A percentile compares a stretch with the other conserved stretches of the same genome.
Conservation (phyloP, 2,888 invertebrate genomes). For the Pasiphila rectangulata region DNA sequence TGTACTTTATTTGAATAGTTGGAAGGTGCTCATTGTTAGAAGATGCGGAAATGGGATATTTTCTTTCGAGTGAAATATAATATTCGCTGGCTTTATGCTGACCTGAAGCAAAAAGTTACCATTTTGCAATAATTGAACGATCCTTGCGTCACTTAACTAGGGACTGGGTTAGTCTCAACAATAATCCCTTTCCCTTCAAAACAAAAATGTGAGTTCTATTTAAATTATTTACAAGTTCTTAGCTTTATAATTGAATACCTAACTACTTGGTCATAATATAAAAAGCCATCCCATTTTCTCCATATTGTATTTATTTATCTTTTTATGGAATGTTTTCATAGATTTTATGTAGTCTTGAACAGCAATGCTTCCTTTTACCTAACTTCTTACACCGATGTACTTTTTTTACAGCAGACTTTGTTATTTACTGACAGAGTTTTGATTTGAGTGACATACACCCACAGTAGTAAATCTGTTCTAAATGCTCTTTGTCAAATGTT, state of each 20-base stretch:
- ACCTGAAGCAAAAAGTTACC: conserved; percentile 66
- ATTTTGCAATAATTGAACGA: conserved; percentile 55
- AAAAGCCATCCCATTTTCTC: too few relatives aligned
- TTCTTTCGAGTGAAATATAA: conserved; percentile 80
- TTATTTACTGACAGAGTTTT: conserved; percentile 45
- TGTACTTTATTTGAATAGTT: conserved; percentile 76
- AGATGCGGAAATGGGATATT: conserved; percentile 82
- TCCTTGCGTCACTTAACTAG: conserved; percentile 27
- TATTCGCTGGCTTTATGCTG: conserved; percentile 74
- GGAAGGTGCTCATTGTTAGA: conserved; percentile 75
- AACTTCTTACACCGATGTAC: conserved; percentile 11
- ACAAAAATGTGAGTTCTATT: too few relatives aligned
- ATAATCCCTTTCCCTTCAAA: too few relatives aligned
- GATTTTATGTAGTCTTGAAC: too few relatives aligned
- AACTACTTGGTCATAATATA: too few relatives aligned
- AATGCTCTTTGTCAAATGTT: conserved; percentile 70
- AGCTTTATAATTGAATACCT: too few relatives aligned
- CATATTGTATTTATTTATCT: too few relatives aligned
- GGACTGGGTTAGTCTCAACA: too few relatives aligned
- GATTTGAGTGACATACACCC: conserved; percentile 70
- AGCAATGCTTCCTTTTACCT: background rate
- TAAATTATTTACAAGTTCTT: too few relatives aligned
- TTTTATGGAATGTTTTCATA: too few relatives aligned
- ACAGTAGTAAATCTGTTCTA: conserved; percentile 68
- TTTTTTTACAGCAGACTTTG: conserved; percentile 41